Conservation (phyloP, 2,888 invertebrate genomes). For the Xanthia icteritia region DNA sequence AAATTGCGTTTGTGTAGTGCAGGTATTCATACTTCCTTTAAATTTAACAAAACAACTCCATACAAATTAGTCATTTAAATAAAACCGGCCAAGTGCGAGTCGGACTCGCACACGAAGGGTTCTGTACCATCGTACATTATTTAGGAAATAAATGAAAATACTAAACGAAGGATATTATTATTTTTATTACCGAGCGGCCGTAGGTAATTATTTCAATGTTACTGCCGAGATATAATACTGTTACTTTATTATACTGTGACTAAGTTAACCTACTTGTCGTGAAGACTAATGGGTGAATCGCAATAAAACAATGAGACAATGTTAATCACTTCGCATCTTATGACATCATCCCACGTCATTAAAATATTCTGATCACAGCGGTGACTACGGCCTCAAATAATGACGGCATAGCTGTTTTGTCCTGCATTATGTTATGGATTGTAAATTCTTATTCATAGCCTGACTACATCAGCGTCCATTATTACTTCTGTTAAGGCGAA, state of each 20-base stretch:
- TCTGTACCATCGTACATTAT: too few species aligned
- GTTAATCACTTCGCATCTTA: conserved; percentile 47
- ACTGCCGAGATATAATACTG: too few species aligned
- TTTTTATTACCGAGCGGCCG: too few species aligned
- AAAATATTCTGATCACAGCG: conserved; percentile 62
- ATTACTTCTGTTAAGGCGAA: background rate
- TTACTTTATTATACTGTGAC: too few species aligned
- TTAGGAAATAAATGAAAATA: too few species aligned
- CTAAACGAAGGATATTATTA: too few species aligned
- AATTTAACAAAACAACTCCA: conserved; percentile 7
- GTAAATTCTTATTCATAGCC: conserved; percentile 3
- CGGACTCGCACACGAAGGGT: too few species aligned
- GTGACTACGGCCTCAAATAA: conserved; percentile 32
- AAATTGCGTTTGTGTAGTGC: conserved; percentile 12
- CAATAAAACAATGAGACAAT: conserved; percentile 53
- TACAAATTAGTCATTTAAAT: conserved; percentile 24
- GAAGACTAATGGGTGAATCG: conserved; percentile 33
- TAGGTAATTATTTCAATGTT: too few species aligned
- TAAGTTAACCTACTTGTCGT: conserved; percentile 37
- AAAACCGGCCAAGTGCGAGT: too few species aligned
- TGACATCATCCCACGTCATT: conserved; percentile 68
- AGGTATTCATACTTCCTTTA: conserved; percentile 16
- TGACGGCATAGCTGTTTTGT: conserved; percentile 55
- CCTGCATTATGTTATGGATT: background rate
- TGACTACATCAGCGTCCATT: background rate